Conservation (phyloP, 2,797 vertebrate genomes). For the Lepilemur septentrionalis region DNA sequence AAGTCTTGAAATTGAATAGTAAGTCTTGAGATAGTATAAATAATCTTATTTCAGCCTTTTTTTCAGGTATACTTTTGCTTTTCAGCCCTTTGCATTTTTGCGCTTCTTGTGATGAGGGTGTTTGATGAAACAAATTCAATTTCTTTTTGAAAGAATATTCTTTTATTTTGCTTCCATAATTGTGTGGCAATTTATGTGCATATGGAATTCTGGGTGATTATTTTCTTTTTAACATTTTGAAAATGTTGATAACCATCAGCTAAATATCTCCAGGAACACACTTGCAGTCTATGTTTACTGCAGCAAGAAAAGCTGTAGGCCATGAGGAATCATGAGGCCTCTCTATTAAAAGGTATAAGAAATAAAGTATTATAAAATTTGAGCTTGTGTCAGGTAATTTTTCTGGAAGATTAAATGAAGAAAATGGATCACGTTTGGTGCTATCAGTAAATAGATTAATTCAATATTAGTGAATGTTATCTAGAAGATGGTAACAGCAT, state of each 20-base stretch:
- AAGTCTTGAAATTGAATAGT: not conserved
- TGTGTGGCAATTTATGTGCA: not conserved
- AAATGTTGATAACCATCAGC: not conserved
- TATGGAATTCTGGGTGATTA: not conserved
- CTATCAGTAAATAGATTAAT: not conserved
- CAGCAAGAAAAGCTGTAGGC: not conserved
- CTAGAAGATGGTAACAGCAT: not conserved
- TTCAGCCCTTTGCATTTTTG: not conserved
- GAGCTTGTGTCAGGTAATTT: not conserved
- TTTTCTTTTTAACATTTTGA: not conserved
- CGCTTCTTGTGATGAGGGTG: not conserved
- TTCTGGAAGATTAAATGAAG: not conserved
- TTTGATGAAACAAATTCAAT: not conserved
- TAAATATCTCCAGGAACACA: not conserved
- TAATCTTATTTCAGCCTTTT: not conserved
- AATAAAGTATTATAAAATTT: not conserved
- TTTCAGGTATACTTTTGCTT: not conserved
- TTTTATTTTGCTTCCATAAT: not conserved
- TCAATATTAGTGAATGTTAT: not conserved
- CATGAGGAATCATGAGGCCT: not conserved
- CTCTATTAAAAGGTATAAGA: not conserved
- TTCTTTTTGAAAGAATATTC: not conserved
- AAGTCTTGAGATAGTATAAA: not conserved
- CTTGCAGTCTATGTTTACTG: not conserved
- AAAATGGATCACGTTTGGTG: not conserved